Conservation (phyloP, 2,888 invertebrate genomes). For the Ectemnius cavifrons region DNA sequence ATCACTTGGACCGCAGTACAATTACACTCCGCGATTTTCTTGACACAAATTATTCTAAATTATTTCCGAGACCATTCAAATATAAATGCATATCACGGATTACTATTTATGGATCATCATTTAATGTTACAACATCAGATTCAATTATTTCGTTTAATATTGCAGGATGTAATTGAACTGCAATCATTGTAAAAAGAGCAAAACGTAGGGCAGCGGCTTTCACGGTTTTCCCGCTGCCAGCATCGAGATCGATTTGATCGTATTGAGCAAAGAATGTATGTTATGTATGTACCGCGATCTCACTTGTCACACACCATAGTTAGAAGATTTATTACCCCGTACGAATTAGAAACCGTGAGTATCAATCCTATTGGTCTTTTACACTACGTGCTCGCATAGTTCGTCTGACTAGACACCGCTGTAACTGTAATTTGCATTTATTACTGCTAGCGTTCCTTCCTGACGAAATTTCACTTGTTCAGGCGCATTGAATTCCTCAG, state of each 20-base stretch:
- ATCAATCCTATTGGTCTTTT: slow-evolving; percentile 61
- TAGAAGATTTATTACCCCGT: slow-evolving; percentile 42
- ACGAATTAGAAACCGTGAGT: slow-evolving; percentile 59
- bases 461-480: slow-evolving; percentile 43
- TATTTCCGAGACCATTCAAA: too few species aligned
- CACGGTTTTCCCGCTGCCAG: too few species aligned
- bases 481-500: slow-evolving; percentile 18
- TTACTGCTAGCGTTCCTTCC: slow-evolving; percentile 59
- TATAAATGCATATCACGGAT: too few species aligned
- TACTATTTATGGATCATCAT: neutral
- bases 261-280: slow-evolving; percentile 52
- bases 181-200: too few species aligned
- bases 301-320: slow-evolving; percentile 42
- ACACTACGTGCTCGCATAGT: slow-evolving; percentile 44
- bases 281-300: slow-evolving; percentile 40
- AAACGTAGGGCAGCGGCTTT: too few species aligned
- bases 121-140: slow-evolving; percentile 43
- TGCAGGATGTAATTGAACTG: too few species aligned
- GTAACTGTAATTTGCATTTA: slow-evolving; percentile 53
- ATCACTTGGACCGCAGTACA: too few species aligned
- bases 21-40: too few species aligned
- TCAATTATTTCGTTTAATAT: too few species aligned
- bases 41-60: too few species aligned
- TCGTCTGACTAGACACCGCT: slow-evolving; percentile 38
- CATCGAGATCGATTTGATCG: neutral